Base-by-base conservation (phyloP, 2,888 invertebrate genomes). In the Tenthredo notha region DNA sequence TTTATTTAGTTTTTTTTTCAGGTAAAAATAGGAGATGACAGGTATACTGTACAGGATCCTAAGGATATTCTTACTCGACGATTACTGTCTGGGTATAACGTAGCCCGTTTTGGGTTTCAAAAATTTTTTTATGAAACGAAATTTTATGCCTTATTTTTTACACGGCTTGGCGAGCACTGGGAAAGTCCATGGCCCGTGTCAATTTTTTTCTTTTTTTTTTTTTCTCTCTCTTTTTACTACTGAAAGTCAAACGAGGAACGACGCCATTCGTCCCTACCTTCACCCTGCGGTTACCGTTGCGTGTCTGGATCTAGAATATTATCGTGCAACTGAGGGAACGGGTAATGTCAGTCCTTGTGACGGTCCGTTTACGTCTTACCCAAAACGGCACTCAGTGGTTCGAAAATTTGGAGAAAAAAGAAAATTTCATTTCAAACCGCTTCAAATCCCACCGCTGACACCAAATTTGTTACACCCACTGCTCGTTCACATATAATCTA, bases 381-480 rank as follows among this genome's bases (percentile, higher is more conserved):
- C 50, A n/a, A 77, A 77, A 29, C 33, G 29, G n/a, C 29, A 12
- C n/a, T 54, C 33, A 54, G n/a, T 61, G 40, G 25, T 80, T 40
- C 10, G 25, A 37, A 40, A 80, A 80, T 54, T 29, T 54, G 18
- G 33, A 29, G 47, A 6, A 54, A 54, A 6, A 54, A 54, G 9
- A 77, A 67, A 67, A 67, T 67, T 33, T 4, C 67, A 74, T 18
- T 43, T 74, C 21, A 43, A 43, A 50, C 54, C 21, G 47, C n/a
- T 54, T 18, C 54, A 33, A 12, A 47, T 77, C 54, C 77, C 77
- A 77, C 77, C 77, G 77, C 77, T 77, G 77, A 54, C 77, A 77
- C 77, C 77, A 77, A 77, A 50, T 77, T 43, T 54, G 40, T 43
- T 74, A 74, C 40, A 74, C 40, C 21, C 43, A 74, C 21, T 50